Conservation (phyloP, 2,113 vertebrate species). For the Trinectes maculatus region DNA sequence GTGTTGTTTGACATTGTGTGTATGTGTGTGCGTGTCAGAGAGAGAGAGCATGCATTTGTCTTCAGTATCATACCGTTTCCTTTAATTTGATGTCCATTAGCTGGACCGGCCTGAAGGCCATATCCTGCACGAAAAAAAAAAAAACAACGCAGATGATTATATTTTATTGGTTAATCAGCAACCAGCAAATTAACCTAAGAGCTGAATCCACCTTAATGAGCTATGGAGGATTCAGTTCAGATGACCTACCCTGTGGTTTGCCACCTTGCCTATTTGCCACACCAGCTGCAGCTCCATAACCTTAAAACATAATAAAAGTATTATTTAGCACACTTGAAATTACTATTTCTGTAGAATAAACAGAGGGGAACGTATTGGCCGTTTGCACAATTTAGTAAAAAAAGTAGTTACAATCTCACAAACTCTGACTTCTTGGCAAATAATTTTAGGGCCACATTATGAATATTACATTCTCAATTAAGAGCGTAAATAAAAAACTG, state of each 20-base stretch:
- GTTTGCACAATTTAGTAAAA: no score
- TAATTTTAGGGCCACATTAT: not conserved
- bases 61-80: constrained; percentile 30
- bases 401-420: no score
- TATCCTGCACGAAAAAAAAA: constrained; percentile 49
- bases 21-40: not conserved
- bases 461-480: not conserved
- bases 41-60: not conserved
- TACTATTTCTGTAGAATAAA: not conserved
- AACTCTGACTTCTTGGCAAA: no score
- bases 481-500: not conserved
- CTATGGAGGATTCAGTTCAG: no score
- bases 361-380: no score
- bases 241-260: constrained; percentile 43
- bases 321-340: not conserved
- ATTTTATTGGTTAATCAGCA: no score
- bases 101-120: constrained; percentile 38
- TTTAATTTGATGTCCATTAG: constrained; percentile 58
- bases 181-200: no score
- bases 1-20: not conserved
- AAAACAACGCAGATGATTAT: not conserved
- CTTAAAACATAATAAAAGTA: constrained; percentile 21
- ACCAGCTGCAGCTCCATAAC: constrained; percentile 47
- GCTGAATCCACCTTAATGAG: no score
- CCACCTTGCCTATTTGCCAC: constrained; percentile 37